phyloP scores from a whole-genome alignment of 1,140 invertebrate genomes.

The Nebria ingens region DNA sequence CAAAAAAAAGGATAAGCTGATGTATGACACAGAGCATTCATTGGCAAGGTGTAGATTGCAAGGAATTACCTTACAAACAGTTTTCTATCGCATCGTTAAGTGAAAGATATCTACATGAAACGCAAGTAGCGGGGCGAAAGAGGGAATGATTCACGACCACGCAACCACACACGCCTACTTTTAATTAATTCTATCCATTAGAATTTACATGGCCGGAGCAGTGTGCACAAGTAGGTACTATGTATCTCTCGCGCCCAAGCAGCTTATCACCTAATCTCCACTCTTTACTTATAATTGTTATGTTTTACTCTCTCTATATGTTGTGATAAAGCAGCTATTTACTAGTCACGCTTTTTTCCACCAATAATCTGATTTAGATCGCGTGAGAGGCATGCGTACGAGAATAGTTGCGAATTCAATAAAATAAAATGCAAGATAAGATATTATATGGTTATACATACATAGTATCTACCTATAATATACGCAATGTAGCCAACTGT shows the following conservation, averaged over 20 bases:
- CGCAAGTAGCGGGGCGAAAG: not conserved
- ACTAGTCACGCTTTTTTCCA: too few relatives aligned
- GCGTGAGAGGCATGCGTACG: too few relatives aligned
- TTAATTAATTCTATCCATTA: slow-evolving; percentile 8
- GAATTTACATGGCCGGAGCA: not conserved
- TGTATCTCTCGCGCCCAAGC: not conserved
- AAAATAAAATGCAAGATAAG: too few relatives aligned
- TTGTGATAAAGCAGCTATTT: not conserved
- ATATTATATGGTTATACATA: too few relatives aligned
- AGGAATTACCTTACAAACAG: not conserved
- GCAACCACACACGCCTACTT: not conserved
- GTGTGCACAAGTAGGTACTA: not conserved
- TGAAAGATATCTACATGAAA: slow-evolving; percentile 8
- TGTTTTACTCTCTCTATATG: not conserved
- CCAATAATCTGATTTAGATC: slow-evolving; percentile 5
- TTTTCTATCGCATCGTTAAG: slow-evolving; percentile 8
- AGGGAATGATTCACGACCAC: not conserved
- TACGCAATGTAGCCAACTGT: not conserved
- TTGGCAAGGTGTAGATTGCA: not conserved
- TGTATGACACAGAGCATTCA: too few relatives aligned
- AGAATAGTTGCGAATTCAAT: too few relatives aligned
- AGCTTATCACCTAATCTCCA: not conserved
- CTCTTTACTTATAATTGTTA: slow-evolving; percentile 1
- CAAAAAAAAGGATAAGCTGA: too few relatives aligned
- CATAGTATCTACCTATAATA: too few relatives aligned